These are phyloP conservation scores for Ecliptopera silaceata DNA, from an alignment of 2,888 invertebrate species.

Conservation along the genomic window DNA sequence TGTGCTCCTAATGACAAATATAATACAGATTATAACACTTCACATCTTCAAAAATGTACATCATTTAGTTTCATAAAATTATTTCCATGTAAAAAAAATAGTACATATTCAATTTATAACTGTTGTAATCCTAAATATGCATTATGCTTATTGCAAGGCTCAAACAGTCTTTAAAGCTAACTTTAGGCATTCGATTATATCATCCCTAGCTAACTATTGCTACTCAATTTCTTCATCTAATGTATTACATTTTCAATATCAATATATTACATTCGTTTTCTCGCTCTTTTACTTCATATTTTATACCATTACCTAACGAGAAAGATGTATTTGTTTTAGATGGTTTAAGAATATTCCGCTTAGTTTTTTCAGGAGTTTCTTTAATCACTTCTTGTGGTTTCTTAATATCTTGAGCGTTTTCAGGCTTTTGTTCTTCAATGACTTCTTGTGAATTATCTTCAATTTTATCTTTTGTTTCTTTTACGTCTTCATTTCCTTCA, in stretches of 20 bases:
- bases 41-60: no score
- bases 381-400: conserved; percentile 21
- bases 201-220: background rate
- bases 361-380: conserved; percentile 14
- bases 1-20: no score
- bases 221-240: background rate
- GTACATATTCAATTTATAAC: background rate
- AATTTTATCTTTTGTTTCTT: conserved; percentile 18
- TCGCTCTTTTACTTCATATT: conserved; percentile 67
- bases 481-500: conserved; percentile 17
- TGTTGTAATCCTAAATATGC: background rate
- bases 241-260: conserved; percentile 57
- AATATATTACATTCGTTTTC: conserved; percentile 73
- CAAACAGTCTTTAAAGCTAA: background rate
- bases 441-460: conserved; percentile 27
- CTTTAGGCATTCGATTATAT: background rate
- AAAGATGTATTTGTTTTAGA: conserved; percentile 16
- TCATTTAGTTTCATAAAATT: background rate
- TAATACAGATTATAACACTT: no score
- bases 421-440: background rate
- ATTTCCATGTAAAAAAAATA: background rate
- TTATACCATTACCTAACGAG: conserved; percentile 35
- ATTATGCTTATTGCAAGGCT: background rate
- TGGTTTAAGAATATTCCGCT: conserved; percentile 31
- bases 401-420: background rate